Percentiles rank a stretch among this genome's conserved stretches.
Conservation (phyloP, 2,797 vertebrate species). For the Astyanax mexicanus region DNA sequence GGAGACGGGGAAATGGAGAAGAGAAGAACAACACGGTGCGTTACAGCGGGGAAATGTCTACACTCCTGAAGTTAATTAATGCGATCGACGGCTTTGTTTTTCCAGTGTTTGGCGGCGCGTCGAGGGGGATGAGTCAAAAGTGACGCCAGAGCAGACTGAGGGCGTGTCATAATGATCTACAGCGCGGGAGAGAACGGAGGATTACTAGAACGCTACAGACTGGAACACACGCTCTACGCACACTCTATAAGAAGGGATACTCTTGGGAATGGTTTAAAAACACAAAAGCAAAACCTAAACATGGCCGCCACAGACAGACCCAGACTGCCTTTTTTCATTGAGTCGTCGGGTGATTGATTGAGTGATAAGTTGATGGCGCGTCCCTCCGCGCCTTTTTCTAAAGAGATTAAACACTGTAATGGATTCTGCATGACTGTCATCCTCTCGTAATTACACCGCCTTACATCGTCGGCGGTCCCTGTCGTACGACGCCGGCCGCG, state of each 20-base stretch:
- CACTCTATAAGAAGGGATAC: slow-evolving; percentile 1
- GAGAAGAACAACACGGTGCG: slow-evolving; percentile 67
- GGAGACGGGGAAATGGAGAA: slow-evolving; percentile 68
- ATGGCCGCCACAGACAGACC: slow-evolving; percentile 62
- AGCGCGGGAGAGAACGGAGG: slow-evolving; percentile 60
- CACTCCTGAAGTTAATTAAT: slow-evolving; percentile 74
- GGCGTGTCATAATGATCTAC: slow-evolving; percentile 63
- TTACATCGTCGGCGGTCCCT: slow-evolving; percentile 72
- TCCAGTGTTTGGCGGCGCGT: slow-evolving; percentile 68
- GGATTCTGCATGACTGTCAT: slow-evolving; percentile 72
- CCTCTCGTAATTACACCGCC: slow-evolving; percentile 72
- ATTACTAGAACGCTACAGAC: slow-evolving; percentile 62
- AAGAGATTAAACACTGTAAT: slow-evolving; percentile 72
- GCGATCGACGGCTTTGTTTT: slow-evolving; percentile 64
- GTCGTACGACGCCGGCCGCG: slow-evolving; percentile 36
- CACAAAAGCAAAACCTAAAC: too few relatives aligned
- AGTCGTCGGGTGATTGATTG: slow-evolving; percentile 62
- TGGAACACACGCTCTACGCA: not conserved
- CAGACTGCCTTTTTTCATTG: too few relatives aligned
- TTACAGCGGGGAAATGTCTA: slow-evolving; percentile 68
- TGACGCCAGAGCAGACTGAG: slow-evolving; percentile 13
- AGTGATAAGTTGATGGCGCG: slow-evolving; percentile 49
- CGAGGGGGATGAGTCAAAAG: slow-evolving; percentile 37
- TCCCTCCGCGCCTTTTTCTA: slow-evolving; percentile 60
- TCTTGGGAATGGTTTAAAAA: slow-evolving; percentile 47